A percentile compares a stretch with the other conserved stretches of the same genome.
Conservation (phyloP, 2,113 vertebrate genomes). For the Fregata magnificens region DNA sequence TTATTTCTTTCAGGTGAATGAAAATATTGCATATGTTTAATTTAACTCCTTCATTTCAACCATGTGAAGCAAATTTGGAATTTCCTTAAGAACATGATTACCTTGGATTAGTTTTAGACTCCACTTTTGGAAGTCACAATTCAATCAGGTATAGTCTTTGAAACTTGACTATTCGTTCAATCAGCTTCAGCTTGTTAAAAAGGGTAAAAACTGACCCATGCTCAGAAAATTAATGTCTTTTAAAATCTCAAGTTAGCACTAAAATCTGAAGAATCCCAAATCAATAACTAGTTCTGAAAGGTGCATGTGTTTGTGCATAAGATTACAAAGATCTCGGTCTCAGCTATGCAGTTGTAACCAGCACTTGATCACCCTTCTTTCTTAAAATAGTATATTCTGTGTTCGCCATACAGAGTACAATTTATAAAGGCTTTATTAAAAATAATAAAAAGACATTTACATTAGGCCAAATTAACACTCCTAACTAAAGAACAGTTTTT, state of each 20-base stretch:
- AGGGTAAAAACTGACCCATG: not conserved
- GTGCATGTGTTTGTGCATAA: not conserved
- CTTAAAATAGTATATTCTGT: not conserved
- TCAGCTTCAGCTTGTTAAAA: not conserved
- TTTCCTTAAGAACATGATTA: not conserved
- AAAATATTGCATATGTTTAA: not conserved
- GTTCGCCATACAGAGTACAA: fast-evolving
- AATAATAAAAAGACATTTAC: not conserved
- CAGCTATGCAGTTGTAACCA: not conserved
- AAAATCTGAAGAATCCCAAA: not conserved
- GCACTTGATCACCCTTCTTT: not conserved
- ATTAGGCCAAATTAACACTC: not conserved
- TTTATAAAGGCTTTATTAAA: not conserved
- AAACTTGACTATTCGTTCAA: not conserved
- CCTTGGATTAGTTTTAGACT: not conserved
- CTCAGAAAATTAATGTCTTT: not conserved
- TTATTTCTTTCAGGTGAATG: not conserved
- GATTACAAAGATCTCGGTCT: not conserved
- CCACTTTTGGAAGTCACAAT: not conserved
- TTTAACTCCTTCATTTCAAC: not conserved
- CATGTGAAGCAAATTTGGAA: not conserved
- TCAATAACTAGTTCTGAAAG: not conserved
- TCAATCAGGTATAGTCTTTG: not conserved
- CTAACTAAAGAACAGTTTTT: not conserved
- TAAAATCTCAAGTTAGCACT: not conserved